A percentile compares a stretch with the other conserved stretches of the same genome.
phyloP scores from a whole-genome alignment of 2,797 vertebrate species.

The Micromesistius poutassou region DNA sequence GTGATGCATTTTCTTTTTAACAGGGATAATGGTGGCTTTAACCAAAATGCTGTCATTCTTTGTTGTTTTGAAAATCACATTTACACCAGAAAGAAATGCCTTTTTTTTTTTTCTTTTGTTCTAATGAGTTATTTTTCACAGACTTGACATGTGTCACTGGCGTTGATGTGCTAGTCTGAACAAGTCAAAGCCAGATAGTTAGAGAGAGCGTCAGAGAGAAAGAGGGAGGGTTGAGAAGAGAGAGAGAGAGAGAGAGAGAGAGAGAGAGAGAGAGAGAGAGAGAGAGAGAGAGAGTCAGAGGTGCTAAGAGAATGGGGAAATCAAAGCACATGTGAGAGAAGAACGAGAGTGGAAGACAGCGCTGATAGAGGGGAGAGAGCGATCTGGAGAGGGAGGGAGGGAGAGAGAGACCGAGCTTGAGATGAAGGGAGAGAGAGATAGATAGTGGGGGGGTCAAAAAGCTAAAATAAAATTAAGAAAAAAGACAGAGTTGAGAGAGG shows the following conservation, averaged over 20 bases:
- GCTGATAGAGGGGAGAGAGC: no score
- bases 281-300: not conserved
- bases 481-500: no score
- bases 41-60: not conserved
- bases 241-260: not conserved
- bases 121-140: not conserved
- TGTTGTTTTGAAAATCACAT: not conserved
- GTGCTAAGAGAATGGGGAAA: not conserved
- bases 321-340: not conserved
- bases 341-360: not conserved
- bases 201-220: not conserved
- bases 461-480: no score
- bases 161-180: conserved; percentile 1
- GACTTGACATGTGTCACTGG: not conserved
- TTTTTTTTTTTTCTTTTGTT: not conserved
- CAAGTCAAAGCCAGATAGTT: not conserved
- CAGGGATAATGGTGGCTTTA: not conserved
- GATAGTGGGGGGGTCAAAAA: no score
- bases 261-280: not conserved
- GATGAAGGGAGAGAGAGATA: not conserved
- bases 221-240: not conserved
- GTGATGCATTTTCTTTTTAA: not conserved
- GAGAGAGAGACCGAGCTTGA: not conserved
- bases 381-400: not conserved
- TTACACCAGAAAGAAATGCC: not conserved